Conservation (phyloP, 2,888 invertebrate species). For the Isoperla grammatica region DNA sequence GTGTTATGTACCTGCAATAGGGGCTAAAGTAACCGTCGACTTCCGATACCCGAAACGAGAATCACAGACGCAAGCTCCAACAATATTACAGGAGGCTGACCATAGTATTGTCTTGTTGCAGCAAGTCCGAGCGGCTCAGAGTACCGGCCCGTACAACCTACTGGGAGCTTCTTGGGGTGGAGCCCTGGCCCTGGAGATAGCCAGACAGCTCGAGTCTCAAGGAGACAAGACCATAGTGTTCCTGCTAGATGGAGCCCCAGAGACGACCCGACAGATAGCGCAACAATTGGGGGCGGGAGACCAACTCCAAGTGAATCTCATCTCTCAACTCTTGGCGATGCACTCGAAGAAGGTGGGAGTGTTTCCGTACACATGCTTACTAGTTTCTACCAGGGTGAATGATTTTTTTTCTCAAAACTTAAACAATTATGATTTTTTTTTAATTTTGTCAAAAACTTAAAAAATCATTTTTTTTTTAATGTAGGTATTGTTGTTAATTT, state of each 20-base stretch:
- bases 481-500: background rate
- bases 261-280: slow-evolving; percentile 7
- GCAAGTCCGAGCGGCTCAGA: slow-evolving; percentile 44
- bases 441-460: too few relatives aligned
- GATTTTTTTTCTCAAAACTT: too few relatives aligned
- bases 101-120: too few relatives aligned
- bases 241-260: slow-evolving; percentile 21
- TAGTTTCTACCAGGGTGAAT: too few relatives aligned
- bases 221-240: slow-evolving; percentile 33
- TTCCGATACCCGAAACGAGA: too few relatives aligned
- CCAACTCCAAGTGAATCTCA: slow-evolving; percentile 12
- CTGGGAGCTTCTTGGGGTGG: slow-evolving; percentile 58
- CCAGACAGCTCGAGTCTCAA: slow-evolving; percentile 42
- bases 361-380: too few relatives aligned
- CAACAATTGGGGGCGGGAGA: slow-evolving; percentile 1
- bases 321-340: slow-evolving; percentile 8
- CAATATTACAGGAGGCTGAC: too few relatives aligned
- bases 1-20: too few relatives aligned
- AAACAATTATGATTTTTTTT: background rate
- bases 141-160: slow-evolving; percentile 47
- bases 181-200: slow-evolving; percentile 53
- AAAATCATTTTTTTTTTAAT: too few relatives aligned
- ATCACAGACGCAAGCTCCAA: too few relatives aligned
- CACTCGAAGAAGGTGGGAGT: background rate
- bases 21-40: too few relatives aligned